Evolutionary conservation across 1,140 invertebrate species (phyloP).

Genomic region (Paracyclopina nana): DNA sequence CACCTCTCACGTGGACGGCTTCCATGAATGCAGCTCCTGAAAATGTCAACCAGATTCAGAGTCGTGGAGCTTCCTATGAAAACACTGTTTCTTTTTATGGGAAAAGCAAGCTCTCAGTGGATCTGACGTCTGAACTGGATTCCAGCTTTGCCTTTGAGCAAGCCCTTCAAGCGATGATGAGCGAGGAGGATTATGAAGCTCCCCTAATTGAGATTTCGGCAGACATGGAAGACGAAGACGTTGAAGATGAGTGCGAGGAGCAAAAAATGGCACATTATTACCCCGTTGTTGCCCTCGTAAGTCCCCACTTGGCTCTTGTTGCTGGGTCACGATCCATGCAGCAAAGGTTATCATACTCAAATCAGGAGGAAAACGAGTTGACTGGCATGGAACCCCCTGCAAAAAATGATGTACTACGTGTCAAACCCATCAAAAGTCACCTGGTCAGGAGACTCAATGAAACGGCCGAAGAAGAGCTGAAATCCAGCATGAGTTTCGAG

Average conservation of each 20-base stretch:
- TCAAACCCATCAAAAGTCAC: too few species aligned
- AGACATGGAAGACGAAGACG: too few species aligned
- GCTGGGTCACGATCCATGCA: background rate
- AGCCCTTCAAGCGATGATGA: background rate
- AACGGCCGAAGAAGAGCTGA: background rate
- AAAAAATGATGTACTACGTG: background rate
- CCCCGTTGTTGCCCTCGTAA: background rate
- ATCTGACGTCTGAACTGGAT: too few species aligned
- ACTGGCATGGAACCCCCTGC: background rate
- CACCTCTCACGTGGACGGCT: background rate
- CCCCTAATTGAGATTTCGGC: background rate
- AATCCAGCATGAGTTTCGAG: background rate
- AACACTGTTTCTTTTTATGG: too few species aligned
- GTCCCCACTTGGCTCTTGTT: background rate
- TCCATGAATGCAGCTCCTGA: background rate
- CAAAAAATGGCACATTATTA: background rate
- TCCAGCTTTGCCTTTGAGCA: too few species aligned
- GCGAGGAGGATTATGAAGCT: background rate
- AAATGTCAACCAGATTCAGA: background rate
- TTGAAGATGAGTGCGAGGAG: background rate
- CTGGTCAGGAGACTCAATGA: background rate
- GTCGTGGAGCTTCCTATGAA: background rate
- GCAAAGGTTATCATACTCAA: background rate
- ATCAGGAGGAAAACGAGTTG: background rate
- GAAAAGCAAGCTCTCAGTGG: too few species aligned